These are phyloP conservation scores for Spodoptera picta DNA, from an alignment of 2,888 invertebrate species.

Conservation along the genomic window DNA sequence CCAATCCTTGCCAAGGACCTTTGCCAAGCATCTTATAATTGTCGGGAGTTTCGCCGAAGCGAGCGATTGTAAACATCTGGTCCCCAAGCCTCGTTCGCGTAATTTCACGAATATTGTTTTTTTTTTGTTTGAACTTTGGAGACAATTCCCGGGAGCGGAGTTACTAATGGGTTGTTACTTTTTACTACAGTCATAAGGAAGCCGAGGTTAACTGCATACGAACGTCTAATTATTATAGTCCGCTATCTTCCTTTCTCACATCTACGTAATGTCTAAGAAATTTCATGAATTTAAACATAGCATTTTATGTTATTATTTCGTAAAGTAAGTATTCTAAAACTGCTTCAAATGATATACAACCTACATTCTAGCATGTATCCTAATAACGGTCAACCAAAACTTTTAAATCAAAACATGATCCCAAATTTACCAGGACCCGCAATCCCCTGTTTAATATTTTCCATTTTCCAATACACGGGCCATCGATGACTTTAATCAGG, in stretches of 20 bases:
- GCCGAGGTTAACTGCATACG: conserved; percentile 41
- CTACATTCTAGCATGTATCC: too few species aligned
- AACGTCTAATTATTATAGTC: conserved; percentile 30
- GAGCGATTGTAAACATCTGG: conserved; percentile 56
- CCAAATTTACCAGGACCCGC: conserved; percentile 14
- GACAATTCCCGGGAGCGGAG: conserved; percentile 31
- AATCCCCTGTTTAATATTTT: conserved; percentile 18
- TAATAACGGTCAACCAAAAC: too few species aligned
- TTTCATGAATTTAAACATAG: conserved; percentile 6
- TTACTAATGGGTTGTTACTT: conserved; percentile 49
- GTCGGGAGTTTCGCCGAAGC: conserved; percentile 33
- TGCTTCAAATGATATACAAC: too few species aligned
- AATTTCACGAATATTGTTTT: conserved; percentile 27
- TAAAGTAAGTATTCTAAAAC: too few species aligned
- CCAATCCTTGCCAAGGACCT: conserved; percentile 22
- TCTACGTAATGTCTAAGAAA: conserved; percentile 21
- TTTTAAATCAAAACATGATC: conserved; percentile 5
- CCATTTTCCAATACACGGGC: conserved; percentile 28
- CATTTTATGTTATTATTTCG: not conserved
- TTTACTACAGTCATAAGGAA: conserved; percentile 38
- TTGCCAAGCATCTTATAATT: conserved; percentile 39
- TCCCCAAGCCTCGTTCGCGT: conserved; percentile 14
- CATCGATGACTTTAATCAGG: conserved; percentile 48
- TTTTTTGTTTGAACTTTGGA: conserved; percentile 25
- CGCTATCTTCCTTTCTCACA: conserved; percentile 16